phyloP scores from a whole-genome alignment of 2,888 invertebrate species.

The Dynastes maya region DNA sequence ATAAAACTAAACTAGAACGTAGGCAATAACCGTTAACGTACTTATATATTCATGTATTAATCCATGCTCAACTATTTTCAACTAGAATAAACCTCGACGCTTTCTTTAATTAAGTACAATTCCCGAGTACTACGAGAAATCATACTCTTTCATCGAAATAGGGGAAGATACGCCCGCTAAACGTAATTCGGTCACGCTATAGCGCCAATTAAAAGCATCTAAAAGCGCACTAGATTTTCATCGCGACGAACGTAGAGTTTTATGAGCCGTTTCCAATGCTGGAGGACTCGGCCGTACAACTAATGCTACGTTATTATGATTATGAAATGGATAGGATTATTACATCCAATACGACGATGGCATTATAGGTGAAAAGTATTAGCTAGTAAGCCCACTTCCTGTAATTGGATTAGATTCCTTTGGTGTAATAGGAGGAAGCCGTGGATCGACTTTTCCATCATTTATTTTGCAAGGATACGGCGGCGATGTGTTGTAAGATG shows the following conservation, averaged over 20 bases:
- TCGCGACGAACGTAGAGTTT: slow-evolving; percentile 3
- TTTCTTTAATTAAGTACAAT: neutral
- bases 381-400: neutral
- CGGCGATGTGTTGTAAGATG: neutral
- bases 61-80: neutral
- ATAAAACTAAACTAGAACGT: neutral
- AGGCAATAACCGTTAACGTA: neutral
- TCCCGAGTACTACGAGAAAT: neutral
- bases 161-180: neutral
- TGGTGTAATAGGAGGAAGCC: slow-evolving; percentile 7
- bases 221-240: slow-evolving; percentile 8
- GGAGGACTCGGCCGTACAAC: neutral
- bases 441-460: neutral
- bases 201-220: slow-evolving; percentile 4
- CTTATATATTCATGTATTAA: neutral
- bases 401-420: slow-evolving; percentile 10
- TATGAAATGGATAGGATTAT: slow-evolving; percentile 12
- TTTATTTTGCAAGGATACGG: neutral
- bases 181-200: slow-evolving; percentile 18
- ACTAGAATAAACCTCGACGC: neutral
- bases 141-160: neutral
- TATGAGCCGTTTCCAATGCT: neutral
- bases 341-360: neutral
- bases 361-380: slow-evolving; percentile 1
- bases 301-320: neutral